Base-by-base conservation (phyloP, 1,140 invertebrate species). In the Drosophila guanche region DNA sequence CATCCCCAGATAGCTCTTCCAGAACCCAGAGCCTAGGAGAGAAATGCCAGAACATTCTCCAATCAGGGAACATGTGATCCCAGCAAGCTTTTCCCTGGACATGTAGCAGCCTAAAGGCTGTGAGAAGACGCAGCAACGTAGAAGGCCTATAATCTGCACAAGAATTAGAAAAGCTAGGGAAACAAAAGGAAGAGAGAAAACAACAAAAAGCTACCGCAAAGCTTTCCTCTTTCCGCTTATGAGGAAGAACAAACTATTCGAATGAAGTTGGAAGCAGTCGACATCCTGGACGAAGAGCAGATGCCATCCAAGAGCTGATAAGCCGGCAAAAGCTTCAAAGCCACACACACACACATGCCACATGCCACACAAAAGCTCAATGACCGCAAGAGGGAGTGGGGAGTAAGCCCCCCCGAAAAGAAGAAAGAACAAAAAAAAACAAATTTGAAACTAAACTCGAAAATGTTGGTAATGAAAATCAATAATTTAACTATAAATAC, bases 401-500 rank as follows among this genome's bases (percentile, higher is more conserved):
- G 14, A 5, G 3, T 7, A 12, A 20, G 1, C 6, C 0, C 12
- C 16, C 55, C 2, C 2, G 2, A 10, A 3, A 37, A n/a, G 10
- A 37, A 45, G 45, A 45, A 20, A 8, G 4, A 22, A 10, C 2
- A 16, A 43, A 37, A 5, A 27, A 8, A n/a, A 5, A 79, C 59
- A 65, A 74, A 73, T 71, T 78, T 65, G 29, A 63, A 78, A 73
- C 27, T 60, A 63, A 29, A 68, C 45, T 88, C 56, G 47, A 80
- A 80, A 74, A 70, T 68, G 42, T 75, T 57, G 69, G 68, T 67
- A 69, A 74, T 59, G 33, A 75, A 86, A 86, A 86, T 86, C 81
- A 78, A 86, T 86, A 86, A 67, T 78, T 75, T 48, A 78, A 56
- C 74, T 68, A 88, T 77, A 85, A 81, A 86, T 86, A 85, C 61